These are phyloP conservation scores for Galaxias olidus DNA, from an alignment of 2,797 vertebrate species.

Conservation along the genomic window DNA sequence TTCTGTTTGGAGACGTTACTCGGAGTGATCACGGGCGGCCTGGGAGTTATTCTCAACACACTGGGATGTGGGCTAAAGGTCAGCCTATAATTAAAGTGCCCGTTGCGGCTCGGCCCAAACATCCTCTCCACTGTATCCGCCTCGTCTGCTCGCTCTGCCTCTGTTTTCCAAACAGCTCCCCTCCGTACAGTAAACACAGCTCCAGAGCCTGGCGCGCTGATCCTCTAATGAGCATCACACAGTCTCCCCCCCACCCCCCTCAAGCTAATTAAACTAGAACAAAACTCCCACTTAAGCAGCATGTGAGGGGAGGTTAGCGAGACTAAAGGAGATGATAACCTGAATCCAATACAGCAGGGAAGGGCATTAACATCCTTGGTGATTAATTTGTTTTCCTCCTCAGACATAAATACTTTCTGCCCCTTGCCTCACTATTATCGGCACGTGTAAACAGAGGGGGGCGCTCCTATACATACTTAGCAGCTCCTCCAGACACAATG, in stretches of 20 bases:
- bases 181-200: conserved; percentile 45
- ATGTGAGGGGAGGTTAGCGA: conserved; percentile 6
- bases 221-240: conserved; percentile 63
- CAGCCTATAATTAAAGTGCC: conserved; percentile 67
- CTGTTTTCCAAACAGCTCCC: conserved; percentile 37
- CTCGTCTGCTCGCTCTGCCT: conserved; percentile 54
- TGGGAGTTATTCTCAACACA: conserved; percentile 24
- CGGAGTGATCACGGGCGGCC: conserved; percentile 50
- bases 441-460: background rate
- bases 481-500: conserved; percentile 26
- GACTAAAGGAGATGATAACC: background rate
- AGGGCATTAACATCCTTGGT: conserved; percentile 44
- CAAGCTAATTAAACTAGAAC: conserved; percentile 69
- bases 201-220: conserved; percentile 42
- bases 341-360: conserved; percentile 22
- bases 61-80: conserved; percentile 72
- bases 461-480: background rate
- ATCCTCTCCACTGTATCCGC: conserved; percentile 50
- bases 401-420: conserved; percentile 10
- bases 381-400: conserved; percentile 50
- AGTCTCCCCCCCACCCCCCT: conserved; percentile 34
- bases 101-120: conserved; percentile 56
- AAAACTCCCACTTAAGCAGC: conserved; percentile 55
- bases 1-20: conserved; percentile 56
- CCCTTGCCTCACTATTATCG: background rate